Percentiles rank a stretch among this genome's conserved stretches.
Evolutionary conservation across 2,797 vertebrate species (phyloP).

Genomic region (Psittacula echo): DNA sequence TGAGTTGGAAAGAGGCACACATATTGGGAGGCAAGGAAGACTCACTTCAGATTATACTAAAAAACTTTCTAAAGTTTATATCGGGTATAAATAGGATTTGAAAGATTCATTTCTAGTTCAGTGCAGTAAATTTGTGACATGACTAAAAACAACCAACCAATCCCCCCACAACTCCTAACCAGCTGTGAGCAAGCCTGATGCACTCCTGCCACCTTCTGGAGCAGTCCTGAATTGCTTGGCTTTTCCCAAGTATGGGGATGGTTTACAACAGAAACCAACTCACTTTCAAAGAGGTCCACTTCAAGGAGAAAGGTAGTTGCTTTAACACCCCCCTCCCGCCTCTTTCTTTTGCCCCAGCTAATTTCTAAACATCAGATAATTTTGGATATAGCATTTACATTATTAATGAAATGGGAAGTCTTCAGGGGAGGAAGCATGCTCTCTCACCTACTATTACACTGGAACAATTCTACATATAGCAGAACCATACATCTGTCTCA

Average conservation of each 20-base stretch:
- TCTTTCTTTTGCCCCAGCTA: background rate
- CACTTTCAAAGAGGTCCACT: background rate
- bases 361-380: background rate
- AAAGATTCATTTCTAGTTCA: background rate
- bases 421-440: background rate
- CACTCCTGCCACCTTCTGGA: slow-evolving; percentile 1
- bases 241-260: background rate
- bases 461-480: background rate
- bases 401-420: background rate
- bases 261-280: background rate
- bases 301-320: background rate
- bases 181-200: background rate
- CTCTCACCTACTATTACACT: background rate
- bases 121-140: background rate
- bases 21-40: background rate
- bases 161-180: background rate
- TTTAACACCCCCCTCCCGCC: background rate
- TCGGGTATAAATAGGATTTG: background rate
- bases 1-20: background rate
- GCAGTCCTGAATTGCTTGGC: background rate
- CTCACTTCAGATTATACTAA: background rate
- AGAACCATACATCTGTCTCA: background rate
- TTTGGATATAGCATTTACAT: background rate
- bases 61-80: background rate
- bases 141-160: background rate